Percentiles rank a stretch among this genome's conserved stretches.
Conservation (phyloP, 2,113 vertebrate genomes). For the Ammodramus savannarum region DNA sequence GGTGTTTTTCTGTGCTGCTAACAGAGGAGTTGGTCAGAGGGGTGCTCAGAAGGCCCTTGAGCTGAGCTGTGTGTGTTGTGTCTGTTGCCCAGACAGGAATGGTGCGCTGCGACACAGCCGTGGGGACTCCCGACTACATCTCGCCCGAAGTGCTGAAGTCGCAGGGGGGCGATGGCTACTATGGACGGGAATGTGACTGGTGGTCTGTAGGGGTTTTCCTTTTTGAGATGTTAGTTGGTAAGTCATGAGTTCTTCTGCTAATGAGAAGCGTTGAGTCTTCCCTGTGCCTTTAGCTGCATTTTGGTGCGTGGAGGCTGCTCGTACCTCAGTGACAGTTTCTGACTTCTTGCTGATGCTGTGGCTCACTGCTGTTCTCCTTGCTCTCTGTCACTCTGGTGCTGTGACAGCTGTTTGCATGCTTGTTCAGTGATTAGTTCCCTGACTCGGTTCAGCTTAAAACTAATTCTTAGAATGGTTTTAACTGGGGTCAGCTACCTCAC, state of each 20-base stretch:
- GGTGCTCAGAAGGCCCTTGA: background rate
- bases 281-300: background rate
- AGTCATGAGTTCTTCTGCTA: slow-evolving; percentile 65
- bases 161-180: slow-evolving; percentile 95
- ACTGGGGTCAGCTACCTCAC: background rate
- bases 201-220: slow-evolving; percentile 99
- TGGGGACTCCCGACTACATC: slow-evolving; percentile 96
- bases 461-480: background rate
- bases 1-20: background rate
- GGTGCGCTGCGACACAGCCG: slow-evolving; percentile 96
- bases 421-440: background rate
- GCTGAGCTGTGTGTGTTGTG: background rate
- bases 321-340: background rate
- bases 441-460: background rate
- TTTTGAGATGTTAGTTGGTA: slow-evolving; percentile 97
- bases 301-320: background rate
- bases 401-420: background rate
- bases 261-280: fast-evolving
- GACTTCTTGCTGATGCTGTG: background rate
- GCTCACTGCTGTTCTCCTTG: background rate
- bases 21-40: background rate
- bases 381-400: fast-evolving
- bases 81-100: slow-evolving; percentile 85
- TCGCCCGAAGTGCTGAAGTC: slow-evolving; percentile 95
- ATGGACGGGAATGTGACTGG: slow-evolving; percentile 97